A percentile compares a stretch with the other conserved stretches of the same genome.
These are phyloP conservation scores for Mayetiola destructor DNA, from an alignment of 2,888 invertebrate species.

Conservation along the genomic window DNA sequence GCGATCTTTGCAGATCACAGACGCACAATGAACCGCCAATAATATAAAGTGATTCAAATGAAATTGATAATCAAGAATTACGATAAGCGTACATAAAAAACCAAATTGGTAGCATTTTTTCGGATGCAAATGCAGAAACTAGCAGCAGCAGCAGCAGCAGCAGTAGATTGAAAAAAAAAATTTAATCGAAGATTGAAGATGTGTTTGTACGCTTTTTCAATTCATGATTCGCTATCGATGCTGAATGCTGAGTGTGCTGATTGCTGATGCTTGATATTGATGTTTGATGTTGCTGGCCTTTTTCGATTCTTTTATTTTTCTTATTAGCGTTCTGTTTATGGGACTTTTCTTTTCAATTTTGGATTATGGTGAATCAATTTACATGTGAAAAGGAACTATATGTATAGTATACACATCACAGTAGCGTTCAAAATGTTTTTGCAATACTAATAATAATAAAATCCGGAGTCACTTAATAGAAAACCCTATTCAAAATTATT, in stretches of 20 bases:
- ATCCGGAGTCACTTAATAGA: too few relatives aligned
- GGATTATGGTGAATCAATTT: slow-evolving; percentile 10
- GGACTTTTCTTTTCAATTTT: slow-evolving; percentile 6
- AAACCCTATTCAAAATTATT: too few relatives aligned
- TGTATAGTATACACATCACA: neutral
- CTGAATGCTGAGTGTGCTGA: too few relatives aligned
- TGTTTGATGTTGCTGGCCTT: neutral
- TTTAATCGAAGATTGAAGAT: too few relatives aligned
- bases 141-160: too few relatives aligned
- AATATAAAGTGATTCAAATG: neutral
- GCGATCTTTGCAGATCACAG: neutral
- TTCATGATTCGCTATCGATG: too few relatives aligned
- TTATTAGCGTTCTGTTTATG: neutral
- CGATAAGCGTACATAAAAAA: too few relatives aligned
- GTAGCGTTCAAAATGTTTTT: neutral
- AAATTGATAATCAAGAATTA: too few relatives aligned
- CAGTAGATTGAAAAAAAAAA: neutral
- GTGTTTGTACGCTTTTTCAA: too few relatives aligned
- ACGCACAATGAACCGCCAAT: slow-evolving; percentile 8
- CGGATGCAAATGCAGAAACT: too few relatives aligned
- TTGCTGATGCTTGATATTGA: too few relatives aligned
- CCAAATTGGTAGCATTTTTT: neutral
- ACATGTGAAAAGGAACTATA: neutral
- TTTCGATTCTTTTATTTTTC: neutral
- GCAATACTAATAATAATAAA: too few relatives aligned